phyloP scores from a whole-genome alignment of 2,797 vertebrate species.

The Podargus strigoides region DNA sequence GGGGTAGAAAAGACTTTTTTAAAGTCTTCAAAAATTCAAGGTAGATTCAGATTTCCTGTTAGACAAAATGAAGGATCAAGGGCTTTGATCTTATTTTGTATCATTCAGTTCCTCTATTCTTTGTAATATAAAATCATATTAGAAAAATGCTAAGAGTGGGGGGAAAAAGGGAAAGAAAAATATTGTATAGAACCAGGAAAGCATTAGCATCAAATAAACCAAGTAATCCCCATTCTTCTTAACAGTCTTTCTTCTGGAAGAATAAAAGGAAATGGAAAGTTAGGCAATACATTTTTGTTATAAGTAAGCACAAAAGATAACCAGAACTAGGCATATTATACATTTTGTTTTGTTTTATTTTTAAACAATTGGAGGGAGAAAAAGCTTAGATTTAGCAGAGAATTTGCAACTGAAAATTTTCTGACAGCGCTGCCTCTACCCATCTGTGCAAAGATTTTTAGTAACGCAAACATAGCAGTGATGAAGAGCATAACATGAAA shows the following conservation, averaged over 20 bases:
- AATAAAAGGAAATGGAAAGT: not conserved
- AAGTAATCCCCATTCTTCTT: not conserved
- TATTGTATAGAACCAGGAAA: not conserved
- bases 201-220: not conserved
- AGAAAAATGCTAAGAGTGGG: not conserved
- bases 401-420: constrained; percentile 57
- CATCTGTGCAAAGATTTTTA: constrained; percentile 59
- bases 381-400: constrained; percentile 34
- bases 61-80: not conserved
- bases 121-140: not conserved
- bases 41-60: not conserved
- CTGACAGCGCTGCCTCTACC: constrained; percentile 59
- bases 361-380: constrained; percentile 52
- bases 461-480: constrained; percentile 25
- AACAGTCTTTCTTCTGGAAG: not conserved
- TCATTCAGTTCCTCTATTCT: not conserved
- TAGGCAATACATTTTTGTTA: not conserved
- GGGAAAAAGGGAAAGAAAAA: not conserved
- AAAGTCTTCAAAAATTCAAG: not conserved
- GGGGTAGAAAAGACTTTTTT: not conserved
- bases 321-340: not conserved
- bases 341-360: constrained; percentile 57
- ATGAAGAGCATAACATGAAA: constrained; percentile 35
- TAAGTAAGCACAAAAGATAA: not conserved
- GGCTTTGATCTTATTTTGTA: not conserved